Evolutionary conservation across 2,797 vertebrate species (phyloP), one percentile per base, ranked within the genome.

Genomic region (Hypotaenidia philippensis): DNA sequence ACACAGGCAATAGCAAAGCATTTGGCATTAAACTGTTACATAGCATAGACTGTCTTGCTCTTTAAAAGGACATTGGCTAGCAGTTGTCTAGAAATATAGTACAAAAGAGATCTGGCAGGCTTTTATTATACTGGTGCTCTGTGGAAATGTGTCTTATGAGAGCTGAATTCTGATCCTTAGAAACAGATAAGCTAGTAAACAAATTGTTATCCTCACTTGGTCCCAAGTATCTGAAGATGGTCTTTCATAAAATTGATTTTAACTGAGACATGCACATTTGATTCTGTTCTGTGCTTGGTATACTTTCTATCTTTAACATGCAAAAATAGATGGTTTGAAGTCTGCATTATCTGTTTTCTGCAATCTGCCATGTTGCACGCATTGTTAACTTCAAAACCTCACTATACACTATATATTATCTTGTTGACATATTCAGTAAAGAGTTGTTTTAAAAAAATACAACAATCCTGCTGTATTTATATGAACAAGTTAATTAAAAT

Each of bases 401-500:
- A 97, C 97, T 97, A 97, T 97, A 97, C 97, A 96, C 96, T 98
- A 96, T 98, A 97, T 97, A 97, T 96, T 97, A 98, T 96, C 96
- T 98, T 98, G 97, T 98, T 97, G 97, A 94, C 97, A 97, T 98
- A 97, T 96, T 97, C 97, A 98, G 98, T 98, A 98, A 98, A 98
- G 95, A 96, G 96, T 97, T 98, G 97, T 97, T 98, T 97, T 91
- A 97, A 98, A 97, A 97, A 97, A 96, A 96, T 93, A 91, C 89
- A 80, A 84, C 36, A 83, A 90, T 89, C 44, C 84, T 90, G 55
- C 81, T 96, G 97, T 97, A 97, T 98, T 97, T 96, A 96, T 97
- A 93, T 97, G 89, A 96, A 40, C 89, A 92, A 93, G 44, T 95
- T 95, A 79, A 92, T 97, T 92, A 88, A 92, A 88, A 79, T 69